Evolutionary conservation across 2,113 vertebrate genomes (phyloP), one percentile per base, ranked within the genome.

Genomic region (Calidris pugnax): DNA sequence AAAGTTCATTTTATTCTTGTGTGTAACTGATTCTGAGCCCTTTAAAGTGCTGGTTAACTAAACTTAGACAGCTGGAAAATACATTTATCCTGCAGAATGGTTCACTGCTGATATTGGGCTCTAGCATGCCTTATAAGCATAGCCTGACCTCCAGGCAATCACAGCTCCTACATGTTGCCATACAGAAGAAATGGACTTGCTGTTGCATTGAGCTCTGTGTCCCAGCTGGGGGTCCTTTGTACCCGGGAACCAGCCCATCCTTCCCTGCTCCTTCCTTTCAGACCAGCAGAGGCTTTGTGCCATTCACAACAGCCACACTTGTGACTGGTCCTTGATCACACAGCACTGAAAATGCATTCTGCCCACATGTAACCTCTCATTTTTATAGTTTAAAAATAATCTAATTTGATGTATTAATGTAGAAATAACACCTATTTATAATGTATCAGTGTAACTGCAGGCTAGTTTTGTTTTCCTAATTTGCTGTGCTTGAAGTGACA

Each of bases 1-100:
- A 96, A 96, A 95, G 93, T 96, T 97, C 68, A 14, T 92, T 97
- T 97, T 96, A 64, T 96, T 97, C 79, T 89, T 73, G 71, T 56
- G n/a, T 72, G 57, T 85, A 86, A 75, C 68, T 89, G 77, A 93
- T 75, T 97, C 83, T 87, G 91, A 94, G 89, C 62, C 67, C 92
- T 95, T 95, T 97, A 91, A 97, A 97, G n/a, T 91, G 39, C 62
- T 83, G 63, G 69, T 96, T 96, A 97, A 97, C 93, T 85, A 91
- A 97, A 94, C 78, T 90, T 90, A 83, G 95, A 88, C 64, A 85
- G 47, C 96, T 91, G 84, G 90, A 90, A 97, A 96, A 96, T 87
- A 80, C 64, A 88, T 90, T 97, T 97, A 90, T 91, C 66, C 79
- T 96, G 84, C 71, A 74, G 69, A 93, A 89, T 74, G 67, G 75